Evolutionary conservation across 2,797 vertebrate species (phyloP), one percentile per base, ranked within the genome.

Genomic region (Rhadinocentrus ornatus): DNA sequence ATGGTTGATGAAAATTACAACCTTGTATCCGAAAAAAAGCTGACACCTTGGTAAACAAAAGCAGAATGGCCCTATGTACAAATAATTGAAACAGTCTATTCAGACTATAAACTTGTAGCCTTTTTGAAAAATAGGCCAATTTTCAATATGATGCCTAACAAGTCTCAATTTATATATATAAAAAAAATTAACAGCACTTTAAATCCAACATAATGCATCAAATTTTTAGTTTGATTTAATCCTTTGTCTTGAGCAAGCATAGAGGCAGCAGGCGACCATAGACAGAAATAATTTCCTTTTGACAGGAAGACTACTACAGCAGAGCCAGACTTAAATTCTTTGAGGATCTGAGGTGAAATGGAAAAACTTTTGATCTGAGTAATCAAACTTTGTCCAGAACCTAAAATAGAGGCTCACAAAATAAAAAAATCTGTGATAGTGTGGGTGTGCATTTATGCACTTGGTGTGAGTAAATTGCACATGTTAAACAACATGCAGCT

Each of bases 1-100:
- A 91, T 87, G 90, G 86, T 81, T 81, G 16, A 29, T 3, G n/a
- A 66, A 63, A 78, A 50, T 60, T 55, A 29, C 4, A 41, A 58
- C 4, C 15, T 31, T 32, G 27, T 16, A 56, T 10, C 20, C 15
- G 12, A 39, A 46, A 53, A 44, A 24, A 29, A 48, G 24, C 31
- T 7, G 12, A 18, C 9, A 59, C 27, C 20, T 32, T 29, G 26
- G 64, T 64, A 73, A 85, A 61, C 70, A 29, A 55, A 71, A 78
- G 75, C 64, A 56, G 2, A 32, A 48, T 6, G 34, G 8, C 5
- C 6, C 2, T 4, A 35, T 22, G 37, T 37, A 35, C 12, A n/a
- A 22, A 35, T 24, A 9, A n/a, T 52, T 52, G 13, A 22, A 27
- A 24, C 11, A 13, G 13, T 53, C 9, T 27, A 12, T 53, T 53